These are phyloP conservation scores for Podocnemis expansa DNA, from an alignment of 2,113 vertebrate genomes.

Conservation along the genomic window DNA sequence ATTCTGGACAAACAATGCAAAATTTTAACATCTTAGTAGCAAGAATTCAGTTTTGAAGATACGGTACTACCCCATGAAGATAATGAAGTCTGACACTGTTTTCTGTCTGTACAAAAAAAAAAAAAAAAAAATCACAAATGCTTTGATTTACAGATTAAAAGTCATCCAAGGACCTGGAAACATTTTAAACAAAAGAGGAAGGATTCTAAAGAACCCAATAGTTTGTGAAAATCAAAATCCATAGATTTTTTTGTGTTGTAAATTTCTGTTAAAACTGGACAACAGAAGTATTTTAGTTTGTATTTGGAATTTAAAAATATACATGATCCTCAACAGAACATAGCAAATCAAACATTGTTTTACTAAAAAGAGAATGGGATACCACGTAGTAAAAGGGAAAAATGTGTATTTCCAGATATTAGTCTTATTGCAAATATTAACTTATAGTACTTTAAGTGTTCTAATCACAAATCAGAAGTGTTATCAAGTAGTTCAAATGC, in stretches of 20 bases:
- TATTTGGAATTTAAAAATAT: background rate
- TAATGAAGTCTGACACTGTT: background rate
- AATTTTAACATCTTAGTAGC: background rate
- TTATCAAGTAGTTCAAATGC: conserved; percentile 1
- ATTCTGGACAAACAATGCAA: background rate
- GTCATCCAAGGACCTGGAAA: background rate
- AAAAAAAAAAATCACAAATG: background rate
- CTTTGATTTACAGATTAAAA: background rate
- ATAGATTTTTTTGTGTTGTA: background rate
- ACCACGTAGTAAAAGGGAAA: background rate
- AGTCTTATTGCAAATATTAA: background rate
- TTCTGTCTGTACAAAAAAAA: background rate
- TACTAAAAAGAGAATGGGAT: background rate
- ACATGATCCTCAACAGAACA: background rate
- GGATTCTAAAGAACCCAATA: background rate
- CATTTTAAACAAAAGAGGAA: background rate
- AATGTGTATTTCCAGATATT: conserved; percentile 18
- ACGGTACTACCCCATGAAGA: background rate
- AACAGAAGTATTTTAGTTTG: background rate
- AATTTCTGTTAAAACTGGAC: background rate
- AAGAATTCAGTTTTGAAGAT: background rate
- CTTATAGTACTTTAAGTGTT: conserved; percentile 19
- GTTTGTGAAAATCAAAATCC: background rate
- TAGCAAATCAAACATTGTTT: background rate
- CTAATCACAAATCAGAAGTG: conserved; percentile 32